These are phyloP conservation scores for Actias luna DNA, from an alignment of 2,888 invertebrate species.

Conservation along the genomic window DNA sequence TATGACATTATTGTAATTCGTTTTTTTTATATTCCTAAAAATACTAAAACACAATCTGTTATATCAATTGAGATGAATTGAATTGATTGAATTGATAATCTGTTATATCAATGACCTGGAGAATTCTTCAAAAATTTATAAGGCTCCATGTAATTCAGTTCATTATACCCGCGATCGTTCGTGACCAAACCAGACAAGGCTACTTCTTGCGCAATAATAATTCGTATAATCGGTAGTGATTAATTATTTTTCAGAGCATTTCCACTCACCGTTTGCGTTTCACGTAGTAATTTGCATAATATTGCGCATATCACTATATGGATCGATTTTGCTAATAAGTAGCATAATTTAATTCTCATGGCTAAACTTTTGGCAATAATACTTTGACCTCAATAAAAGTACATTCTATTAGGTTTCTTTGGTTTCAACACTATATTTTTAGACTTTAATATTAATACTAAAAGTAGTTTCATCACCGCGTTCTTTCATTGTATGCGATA, in stretches of 20 bases:
- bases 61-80: neutral
- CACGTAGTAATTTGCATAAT: conserved; percentile 13
- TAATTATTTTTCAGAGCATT: conserved; percentile 1
- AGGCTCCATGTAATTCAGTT: neutral
- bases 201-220: neutral
- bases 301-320: conserved; percentile 10
- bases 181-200: neutral
- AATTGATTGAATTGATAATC: too few species aligned
- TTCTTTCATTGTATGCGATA: neutral
- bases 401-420: conserved; percentile 14
- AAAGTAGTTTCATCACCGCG: neutral
- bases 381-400: conserved; percentile 19
- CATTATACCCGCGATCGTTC: neutral
- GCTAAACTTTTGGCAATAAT: conserved; percentile 18
- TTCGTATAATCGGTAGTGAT: neutral
- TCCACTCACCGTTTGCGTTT: conserved; percentile 2
- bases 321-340: conserved; percentile 13
- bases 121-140: neutral
- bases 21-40: too few species aligned
- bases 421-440: neutral
- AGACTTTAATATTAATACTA: neutral
- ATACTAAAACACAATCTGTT: neutral
- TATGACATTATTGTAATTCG: too few species aligned
- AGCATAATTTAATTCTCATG: conserved; percentile 18
- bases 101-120: neutral